Conservation (phyloP, 2,888 invertebrate species). For the Hermaeophaga mercurialis region DNA sequence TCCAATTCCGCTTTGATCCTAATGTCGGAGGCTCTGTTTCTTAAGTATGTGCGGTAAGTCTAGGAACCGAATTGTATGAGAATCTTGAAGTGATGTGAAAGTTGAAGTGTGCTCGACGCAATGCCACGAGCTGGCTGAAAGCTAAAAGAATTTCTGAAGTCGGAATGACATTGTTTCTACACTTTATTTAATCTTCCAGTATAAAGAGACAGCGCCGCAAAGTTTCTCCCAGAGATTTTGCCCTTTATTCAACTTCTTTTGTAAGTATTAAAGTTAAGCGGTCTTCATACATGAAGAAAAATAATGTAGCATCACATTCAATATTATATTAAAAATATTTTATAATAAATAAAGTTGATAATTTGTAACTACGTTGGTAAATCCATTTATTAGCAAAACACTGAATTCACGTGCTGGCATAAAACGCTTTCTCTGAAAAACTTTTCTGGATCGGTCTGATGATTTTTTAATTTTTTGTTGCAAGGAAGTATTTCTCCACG, state of each 20-base stretch:
- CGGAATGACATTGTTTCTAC: conserved; percentile 46
- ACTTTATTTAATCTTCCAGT: conserved; percentile 46
- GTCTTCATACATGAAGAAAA: too few species aligned
- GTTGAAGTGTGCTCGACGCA: neutral
- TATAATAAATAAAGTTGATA: too few species aligned
- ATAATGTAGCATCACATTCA: too few species aligned
- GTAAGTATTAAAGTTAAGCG: neutral
- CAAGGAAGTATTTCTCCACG: neutral
- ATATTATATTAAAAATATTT: too few species aligned
- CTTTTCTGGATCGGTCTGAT: too few species aligned
- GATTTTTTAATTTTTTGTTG: too few species aligned
- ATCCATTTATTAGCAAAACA: too few species aligned
- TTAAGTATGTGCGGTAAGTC: neutral
- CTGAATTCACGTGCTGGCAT: too few species aligned
- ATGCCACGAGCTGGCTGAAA: too few species aligned
- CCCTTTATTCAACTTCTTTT: neutral
- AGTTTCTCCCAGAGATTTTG: conserved; percentile 33
- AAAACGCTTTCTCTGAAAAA: too few species aligned
- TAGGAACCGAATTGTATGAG: neutral
- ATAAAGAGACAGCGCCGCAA: conserved; percentile 41
- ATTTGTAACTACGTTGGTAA: too few species aligned
- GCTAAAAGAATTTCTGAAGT: conserved; percentile 25
- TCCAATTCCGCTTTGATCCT: neutral
- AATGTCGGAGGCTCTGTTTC: neutral
- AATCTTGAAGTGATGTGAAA: neutral